Percentiles rank a stretch among this genome's conserved stretches.
Evolutionary conservation across 1,140 invertebrate species (phyloP).

Genomic region (Thaumetopoea pityocampa): DNA sequence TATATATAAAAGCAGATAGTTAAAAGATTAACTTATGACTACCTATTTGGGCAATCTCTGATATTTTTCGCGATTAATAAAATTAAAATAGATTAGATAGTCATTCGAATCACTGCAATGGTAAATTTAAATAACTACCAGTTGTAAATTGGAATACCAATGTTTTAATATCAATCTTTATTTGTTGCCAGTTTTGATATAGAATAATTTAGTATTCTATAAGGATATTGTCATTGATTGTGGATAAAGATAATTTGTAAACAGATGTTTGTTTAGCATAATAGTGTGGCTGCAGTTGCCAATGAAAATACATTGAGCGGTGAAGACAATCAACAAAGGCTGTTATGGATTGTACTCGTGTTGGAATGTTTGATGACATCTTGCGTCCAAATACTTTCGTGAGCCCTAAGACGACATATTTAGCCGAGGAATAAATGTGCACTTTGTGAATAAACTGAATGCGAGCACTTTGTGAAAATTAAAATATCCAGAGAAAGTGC

Average conservation of each 20-base stretch:
- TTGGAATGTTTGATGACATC: slow-evolving; percentile 42
- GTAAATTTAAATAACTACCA: no score
- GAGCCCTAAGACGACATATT: no score
- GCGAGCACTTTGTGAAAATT: slow-evolving; percentile 6
- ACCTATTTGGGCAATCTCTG: no score
- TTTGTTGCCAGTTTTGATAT: no score
- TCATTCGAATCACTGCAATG: no score
- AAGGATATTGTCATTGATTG: slow-evolving; percentile 60
- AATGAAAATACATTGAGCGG: slow-evolving; percentile 45
- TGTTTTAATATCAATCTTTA: no score
- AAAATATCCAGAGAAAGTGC: slow-evolving; percentile 1
- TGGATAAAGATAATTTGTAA: slow-evolving; percentile 60
- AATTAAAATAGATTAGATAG: no score
- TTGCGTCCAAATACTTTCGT: slow-evolving; percentile 17
- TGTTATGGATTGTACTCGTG: slow-evolving; percentile 50
- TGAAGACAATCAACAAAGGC: slow-evolving; percentile 49
- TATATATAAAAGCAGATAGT: no score
- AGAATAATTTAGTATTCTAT: no score
- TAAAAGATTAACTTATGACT: no score
- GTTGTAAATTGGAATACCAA: no score
- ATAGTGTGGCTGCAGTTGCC: slow-evolving; percentile 31
- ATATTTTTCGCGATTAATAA: no score
- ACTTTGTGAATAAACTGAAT: background rate
- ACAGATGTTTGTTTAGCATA: slow-evolving; percentile 50
- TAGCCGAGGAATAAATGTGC: background rate